phyloP scores from a whole-genome alignment of 2,888 invertebrate species.

The Tillus elongatus region DNA sequence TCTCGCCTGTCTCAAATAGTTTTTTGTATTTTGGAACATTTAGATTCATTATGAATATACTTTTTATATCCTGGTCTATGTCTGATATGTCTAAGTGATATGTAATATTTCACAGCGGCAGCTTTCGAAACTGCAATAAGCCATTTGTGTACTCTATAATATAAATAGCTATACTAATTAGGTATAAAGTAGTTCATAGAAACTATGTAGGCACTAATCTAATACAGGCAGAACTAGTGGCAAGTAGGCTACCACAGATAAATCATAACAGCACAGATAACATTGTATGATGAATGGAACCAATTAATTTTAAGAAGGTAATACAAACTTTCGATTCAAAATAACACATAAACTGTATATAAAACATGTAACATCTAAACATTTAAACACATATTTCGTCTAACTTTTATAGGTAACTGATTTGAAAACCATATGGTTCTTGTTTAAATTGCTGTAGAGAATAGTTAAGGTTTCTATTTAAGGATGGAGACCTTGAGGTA shows the following conservation, averaged over 20 bases:
- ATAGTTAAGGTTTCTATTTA: too few relatives aligned
- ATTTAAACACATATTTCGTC: too few relatives aligned
- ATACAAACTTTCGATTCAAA: too few relatives aligned
- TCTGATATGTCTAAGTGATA: slow-evolving; percentile 1
- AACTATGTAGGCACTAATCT: slow-evolving; percentile 37
- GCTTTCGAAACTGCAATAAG: slow-evolving; percentile 2
- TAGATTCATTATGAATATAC: neutral
- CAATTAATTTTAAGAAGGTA: too few relatives aligned
- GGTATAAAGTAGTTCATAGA: slow-evolving; percentile 30
- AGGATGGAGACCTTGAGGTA: too few relatives aligned
- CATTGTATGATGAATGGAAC: too few relatives aligned
- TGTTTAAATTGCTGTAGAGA: too few relatives aligned
- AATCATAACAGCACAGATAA: neutral
- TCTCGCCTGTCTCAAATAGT: too few relatives aligned
- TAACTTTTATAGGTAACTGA: too few relatives aligned
- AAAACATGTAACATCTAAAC: too few relatives aligned
- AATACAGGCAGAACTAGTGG: slow-evolving; percentile 35
- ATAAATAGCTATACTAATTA: slow-evolving; percentile 28
- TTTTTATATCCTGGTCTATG: slow-evolving; percentile 2
- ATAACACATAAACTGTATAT: too few relatives aligned
- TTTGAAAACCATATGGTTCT: too few relatives aligned
- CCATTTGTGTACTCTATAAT: slow-evolving; percentile 12
- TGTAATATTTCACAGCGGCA: slow-evolving; percentile 2
- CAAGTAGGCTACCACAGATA: slow-evolving; percentile 18
- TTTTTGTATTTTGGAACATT: neutral